These are phyloP conservation scores for Galaxias olidus DNA, from an alignment of 2,797 vertebrate species.

Conservation along the genomic window DNA sequence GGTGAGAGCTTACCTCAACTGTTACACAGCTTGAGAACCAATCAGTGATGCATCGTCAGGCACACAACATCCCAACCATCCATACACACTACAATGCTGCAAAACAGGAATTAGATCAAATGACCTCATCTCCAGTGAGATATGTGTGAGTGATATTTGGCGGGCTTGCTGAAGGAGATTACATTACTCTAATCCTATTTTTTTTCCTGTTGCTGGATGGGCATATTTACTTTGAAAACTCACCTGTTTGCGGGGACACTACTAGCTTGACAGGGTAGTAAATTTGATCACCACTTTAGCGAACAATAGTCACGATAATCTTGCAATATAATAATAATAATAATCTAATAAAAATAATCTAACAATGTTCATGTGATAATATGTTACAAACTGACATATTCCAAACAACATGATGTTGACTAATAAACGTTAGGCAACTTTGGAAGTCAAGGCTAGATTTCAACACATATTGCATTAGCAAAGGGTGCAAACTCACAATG, in stretches of 20 bases:
- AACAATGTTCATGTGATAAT: too few relatives aligned
- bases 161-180: conserved; percentile 24
- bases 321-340: too few relatives aligned
- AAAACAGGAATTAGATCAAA: conserved; percentile 16
- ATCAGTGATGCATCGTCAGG: conserved; percentile 2
- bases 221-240: neutral
- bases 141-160: conserved; percentile 7
- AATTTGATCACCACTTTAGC: too few relatives aligned
- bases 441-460: too few relatives aligned
- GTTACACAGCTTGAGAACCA: conserved; percentile 4
- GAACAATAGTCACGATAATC: too few relatives aligned
- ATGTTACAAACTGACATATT: conserved; percentile 8
- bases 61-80: conserved; percentile 37
- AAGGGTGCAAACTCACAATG: too few relatives aligned
- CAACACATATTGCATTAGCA: too few relatives aligned
- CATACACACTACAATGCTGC: conserved; percentile 24
- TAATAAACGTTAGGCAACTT: too few relatives aligned
- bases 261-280: too few relatives aligned
- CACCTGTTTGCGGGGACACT: too few relatives aligned
- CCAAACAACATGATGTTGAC: conserved; percentile 13
- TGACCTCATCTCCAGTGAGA: conserved; percentile 32
- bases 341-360: too few relatives aligned
- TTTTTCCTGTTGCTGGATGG: conserved; percentile 32
- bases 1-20: neutral
- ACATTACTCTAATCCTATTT: conserved; percentile 4